A percentile compares a stretch with the other conserved stretches of the same genome.
Evolutionary conservation across 1,140 invertebrate species (phyloP).

Genomic region (Theocolax elegans): DNA sequence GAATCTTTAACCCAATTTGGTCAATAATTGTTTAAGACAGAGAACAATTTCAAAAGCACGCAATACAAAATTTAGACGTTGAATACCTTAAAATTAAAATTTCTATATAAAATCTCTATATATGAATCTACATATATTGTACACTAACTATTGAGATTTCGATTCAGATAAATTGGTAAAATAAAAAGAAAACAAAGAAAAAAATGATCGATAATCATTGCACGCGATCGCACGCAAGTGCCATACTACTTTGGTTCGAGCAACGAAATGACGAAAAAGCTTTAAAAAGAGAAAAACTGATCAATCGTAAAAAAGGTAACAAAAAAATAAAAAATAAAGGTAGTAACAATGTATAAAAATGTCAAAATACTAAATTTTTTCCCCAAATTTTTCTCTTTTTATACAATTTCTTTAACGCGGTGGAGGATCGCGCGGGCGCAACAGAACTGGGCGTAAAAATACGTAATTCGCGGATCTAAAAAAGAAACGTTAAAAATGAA

Average conservation of each 20-base stretch:
- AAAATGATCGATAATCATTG: slow-evolving; percentile 22
- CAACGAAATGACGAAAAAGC: neutral
- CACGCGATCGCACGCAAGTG: slow-evolving; percentile 6
- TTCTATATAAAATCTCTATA: neutral
- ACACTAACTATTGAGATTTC: slow-evolving; percentile 34
- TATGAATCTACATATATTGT: slow-evolving; percentile 26
- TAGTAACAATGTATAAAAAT: neutral
- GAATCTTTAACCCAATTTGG: too few relatives aligned
- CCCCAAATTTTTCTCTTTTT: slow-evolving; percentile 28
- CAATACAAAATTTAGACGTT: too few relatives aligned
- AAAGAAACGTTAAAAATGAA: too few relatives aligned
- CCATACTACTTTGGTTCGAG: slow-evolving; percentile 33
- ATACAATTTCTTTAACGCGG: slow-evolving; percentile 1
- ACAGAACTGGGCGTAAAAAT: slow-evolving; percentile 5
- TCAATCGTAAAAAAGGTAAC: neutral
- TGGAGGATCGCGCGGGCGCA: slow-evolving; percentile 19
- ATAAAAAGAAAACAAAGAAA: slow-evolving; percentile 22
- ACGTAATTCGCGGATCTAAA: neutral
- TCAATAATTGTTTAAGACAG: too few relatives aligned
- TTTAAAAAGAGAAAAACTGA: slow-evolving; percentile 25
- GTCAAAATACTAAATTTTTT: neutral
- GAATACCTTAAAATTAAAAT: slow-evolving; percentile 13
- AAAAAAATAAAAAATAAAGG: slow-evolving; percentile 1
- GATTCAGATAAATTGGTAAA: slow-evolving; percentile 6
- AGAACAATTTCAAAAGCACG: too few relatives aligned